A percentile compares a stretch with the other conserved stretches of the same genome.
phyloP scores from a whole-genome alignment of 2,113 vertebrate genomes.

The Lophura nycthemera region DNA sequence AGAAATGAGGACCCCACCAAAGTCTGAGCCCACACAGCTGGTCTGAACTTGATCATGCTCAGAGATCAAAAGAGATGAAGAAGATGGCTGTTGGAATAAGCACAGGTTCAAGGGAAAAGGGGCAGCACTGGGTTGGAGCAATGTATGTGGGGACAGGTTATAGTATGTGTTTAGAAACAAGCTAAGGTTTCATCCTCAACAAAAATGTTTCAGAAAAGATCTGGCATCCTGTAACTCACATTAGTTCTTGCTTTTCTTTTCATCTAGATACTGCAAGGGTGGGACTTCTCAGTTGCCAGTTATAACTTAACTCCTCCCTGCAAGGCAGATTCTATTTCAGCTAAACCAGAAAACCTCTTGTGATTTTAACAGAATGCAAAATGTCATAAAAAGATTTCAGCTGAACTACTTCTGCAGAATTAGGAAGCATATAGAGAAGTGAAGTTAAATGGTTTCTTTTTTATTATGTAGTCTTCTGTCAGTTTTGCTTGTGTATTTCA shows the following conservation, averaged over 20 bases:
- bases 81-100: neutral
- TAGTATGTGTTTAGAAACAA: neutral
- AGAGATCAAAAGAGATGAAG: neutral
- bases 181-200: neutral
- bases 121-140: neutral
- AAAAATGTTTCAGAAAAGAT: neutral
- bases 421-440: neutral
- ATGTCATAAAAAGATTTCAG: neutral
- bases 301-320: neutral
- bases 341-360: neutral
- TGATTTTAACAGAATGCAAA: neutral
- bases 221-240: neutral
- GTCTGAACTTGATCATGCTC: neutral
- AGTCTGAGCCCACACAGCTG: neutral
- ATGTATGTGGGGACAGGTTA: neutral
- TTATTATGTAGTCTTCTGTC: neutral
- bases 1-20: neutral
- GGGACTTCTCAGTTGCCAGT: constrained; percentile 7
- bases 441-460: neutral
- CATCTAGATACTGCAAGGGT: neutral
- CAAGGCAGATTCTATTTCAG: constrained; percentile 17
- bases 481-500: neutral
- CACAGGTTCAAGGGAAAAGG: neutral
- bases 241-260: constrained; percentile 9
- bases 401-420: neutral